Conservation (phyloP, 2,888 invertebrate genomes). For the Amphimallon solstitiale region DNA sequence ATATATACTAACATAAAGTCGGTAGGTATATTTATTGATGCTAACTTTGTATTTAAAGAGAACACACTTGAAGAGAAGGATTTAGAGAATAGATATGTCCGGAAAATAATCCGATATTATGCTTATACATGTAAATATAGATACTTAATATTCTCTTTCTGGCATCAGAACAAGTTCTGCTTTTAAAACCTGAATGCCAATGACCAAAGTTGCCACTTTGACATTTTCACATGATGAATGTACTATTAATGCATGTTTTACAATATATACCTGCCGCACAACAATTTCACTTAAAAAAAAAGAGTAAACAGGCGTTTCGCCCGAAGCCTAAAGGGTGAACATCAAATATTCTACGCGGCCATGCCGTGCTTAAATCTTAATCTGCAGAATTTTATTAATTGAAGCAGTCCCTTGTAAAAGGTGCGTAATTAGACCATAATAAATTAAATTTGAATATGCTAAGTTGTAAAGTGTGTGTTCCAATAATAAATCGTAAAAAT, state of each 20-base stretch:
- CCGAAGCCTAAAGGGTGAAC: background rate
- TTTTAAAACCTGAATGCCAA: background rate
- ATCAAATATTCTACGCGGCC: background rate
- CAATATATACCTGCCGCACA: background rate
- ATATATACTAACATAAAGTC: background rate
- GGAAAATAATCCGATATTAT: too few relatives aligned
- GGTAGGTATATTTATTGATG: conserved; percentile 1
- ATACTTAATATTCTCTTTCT: too few relatives aligned
- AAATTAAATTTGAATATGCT: conserved; percentile 3
- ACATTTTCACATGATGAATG: background rate
- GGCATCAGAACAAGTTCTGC: background rate
- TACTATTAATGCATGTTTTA: background rate
- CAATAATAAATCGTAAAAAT: background rate
- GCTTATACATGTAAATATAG: too few relatives aligned
- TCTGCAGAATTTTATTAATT: conserved; percentile 4
- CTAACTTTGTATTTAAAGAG: background rate
- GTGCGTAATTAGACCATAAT: conserved; percentile 14
- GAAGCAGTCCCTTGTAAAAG: conserved; percentile 4
- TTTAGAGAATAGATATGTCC: too few relatives aligned
- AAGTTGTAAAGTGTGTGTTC: background rate
- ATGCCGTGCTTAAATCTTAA: conserved; percentile 9
- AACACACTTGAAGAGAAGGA: too few relatives aligned
- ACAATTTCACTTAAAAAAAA: background rate
- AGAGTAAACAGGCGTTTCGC: background rate
- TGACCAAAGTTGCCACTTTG: background rate